Conservation (phyloP, 1,140 invertebrate species). For the Spodoptera frugiperda region DNA sequence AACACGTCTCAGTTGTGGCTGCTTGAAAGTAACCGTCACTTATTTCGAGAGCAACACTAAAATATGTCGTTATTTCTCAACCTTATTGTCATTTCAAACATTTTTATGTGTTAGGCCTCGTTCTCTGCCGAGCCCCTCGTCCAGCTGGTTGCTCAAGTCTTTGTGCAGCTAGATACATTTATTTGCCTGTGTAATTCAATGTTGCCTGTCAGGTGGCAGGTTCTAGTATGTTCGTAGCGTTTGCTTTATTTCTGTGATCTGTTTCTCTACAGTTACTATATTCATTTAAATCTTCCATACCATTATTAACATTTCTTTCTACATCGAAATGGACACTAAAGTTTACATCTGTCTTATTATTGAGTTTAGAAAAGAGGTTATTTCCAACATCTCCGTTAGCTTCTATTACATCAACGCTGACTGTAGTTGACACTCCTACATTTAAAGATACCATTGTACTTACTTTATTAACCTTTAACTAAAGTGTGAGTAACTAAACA, state of each 20-base stretch:
- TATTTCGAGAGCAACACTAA: conserved; percentile 27
- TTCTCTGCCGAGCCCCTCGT: not conserved
- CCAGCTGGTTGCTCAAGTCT: not conserved
- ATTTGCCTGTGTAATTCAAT: not conserved
- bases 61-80: conserved; percentile 28
- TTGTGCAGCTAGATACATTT: not conserved
- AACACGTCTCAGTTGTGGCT: not conserved
- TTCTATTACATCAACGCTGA: not conserved
- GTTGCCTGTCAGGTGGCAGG: not conserved
- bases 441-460: too few species aligned
- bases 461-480: conserved; percentile 6
- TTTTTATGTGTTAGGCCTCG: conserved; percentile 23
- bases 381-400: not conserved
- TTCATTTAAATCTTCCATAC: too few species aligned
- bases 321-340: too few species aligned
- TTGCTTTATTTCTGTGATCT: not conserved
- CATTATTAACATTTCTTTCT: not conserved
- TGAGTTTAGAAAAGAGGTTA: too few species aligned
- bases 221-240: not conserved
- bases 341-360: too few species aligned
- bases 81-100: conserved; percentile 14
- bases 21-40: conserved; percentile 12
- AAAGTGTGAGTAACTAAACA: conserved; percentile 4
- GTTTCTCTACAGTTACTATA: too few species aligned
- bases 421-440: too few species aligned